Base-by-base conservation (phyloP, 2,888 invertebrate species). In the Eupeodes luniger region DNA sequence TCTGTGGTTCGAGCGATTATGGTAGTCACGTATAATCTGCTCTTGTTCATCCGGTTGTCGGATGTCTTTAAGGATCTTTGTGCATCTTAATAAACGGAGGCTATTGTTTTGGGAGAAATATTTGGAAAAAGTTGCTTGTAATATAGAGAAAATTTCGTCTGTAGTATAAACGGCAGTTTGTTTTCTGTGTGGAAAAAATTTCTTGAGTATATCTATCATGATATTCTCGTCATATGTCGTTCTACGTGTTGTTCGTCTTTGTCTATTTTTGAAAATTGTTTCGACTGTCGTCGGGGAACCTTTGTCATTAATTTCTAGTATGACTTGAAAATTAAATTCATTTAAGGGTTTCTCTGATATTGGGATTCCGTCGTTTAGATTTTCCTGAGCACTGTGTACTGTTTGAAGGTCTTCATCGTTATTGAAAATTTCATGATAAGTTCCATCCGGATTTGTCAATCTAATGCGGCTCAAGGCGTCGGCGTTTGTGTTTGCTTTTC, bases 331-430 rank as follows among this genome's bases (percentile, higher is more conserved):
- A 59, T 90, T 89, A 47, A 90, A 90, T 72, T 90, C 89, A 51
- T 91, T 90, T 12, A 91, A 19, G 34, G 90, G 90, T 85, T 89
- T 82, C 81, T 90, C 89, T 7, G 90, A 89, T 14, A 90, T 91
- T n/a, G 70, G 83, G 4, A 91, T 90, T 7, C 85, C 89, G 7
- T 90, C 89, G 62, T 81, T 70, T 10, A 75, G 16, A 44, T 90
- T 83, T 81, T 89, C 90, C 0, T 81, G 27, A 5, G 85, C 70
- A 2, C 89, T 90, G 49, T 89, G 85, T 47, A 89, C 70, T 3
- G 81, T 88, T 49, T 36, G 51, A 11, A 36, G 51, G 16, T 34
- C 40, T 66, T 57, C 66, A 12, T 87, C 76, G 59, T 89, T 82
- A 44, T 47, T 47, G 47, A 47, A 47, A 11, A 47, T 47, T 47